These are phyloP conservation scores for Sciaenops ocellatus DNA, from an alignment of 2,797 vertebrate species.

Conservation along the genomic window DNA sequence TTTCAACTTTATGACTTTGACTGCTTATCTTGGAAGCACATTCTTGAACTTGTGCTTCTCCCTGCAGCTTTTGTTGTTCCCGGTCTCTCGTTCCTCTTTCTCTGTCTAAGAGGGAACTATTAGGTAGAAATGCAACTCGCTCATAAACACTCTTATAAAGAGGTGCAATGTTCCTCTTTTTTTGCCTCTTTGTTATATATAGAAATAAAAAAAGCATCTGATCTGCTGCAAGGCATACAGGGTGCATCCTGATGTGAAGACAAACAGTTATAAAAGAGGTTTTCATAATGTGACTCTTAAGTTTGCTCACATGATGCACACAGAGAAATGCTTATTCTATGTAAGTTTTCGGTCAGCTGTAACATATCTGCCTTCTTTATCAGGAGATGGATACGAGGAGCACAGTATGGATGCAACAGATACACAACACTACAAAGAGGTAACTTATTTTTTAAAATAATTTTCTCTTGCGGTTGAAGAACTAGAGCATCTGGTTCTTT, in stretches of 20 bases:
- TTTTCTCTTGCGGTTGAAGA: background rate
- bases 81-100: background rate
- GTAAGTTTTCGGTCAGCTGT: background rate
- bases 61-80: constrained; percentile 8
- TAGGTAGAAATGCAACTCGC: constrained; percentile 14
- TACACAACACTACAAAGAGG: constrained; percentile 81
- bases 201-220: background rate
- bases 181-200: background rate
- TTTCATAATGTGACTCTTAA: background rate
- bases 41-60: background rate
- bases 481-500: background rate
- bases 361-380: constrained; percentile 29
- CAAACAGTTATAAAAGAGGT: background rate
- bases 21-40: constrained; percentile 10
- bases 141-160: constrained; percentile 45
- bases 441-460: constrained; percentile 39
- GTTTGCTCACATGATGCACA: background rate
- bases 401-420: constrained; percentile 73
- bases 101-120: constrained; percentile 24
- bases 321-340: background rate
- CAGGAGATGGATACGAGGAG: constrained; percentile 74
- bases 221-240: background rate
- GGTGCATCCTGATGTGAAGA: constrained; percentile 4
- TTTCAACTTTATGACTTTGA: background rate
- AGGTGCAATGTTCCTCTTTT: background rate